Conservation (phyloP, 1,140 invertebrate genomes). For the Cherax destructor region DNA sequence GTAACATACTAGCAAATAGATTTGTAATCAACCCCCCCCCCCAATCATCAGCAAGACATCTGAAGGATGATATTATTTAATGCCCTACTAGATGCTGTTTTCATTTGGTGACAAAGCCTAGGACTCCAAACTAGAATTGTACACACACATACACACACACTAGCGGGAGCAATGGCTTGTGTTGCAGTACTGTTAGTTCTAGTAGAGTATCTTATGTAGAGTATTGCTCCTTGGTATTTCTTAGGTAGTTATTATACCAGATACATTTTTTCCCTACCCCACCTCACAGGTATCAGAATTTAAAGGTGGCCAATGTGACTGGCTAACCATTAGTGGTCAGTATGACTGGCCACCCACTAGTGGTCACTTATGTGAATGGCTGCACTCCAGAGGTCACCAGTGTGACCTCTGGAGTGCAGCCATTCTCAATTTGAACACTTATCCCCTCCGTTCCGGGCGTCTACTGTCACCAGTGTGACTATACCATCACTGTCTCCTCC, state of each 20-base stretch:
- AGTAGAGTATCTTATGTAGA: neutral
- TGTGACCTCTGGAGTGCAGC: neutral
- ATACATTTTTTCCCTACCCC: neutral
- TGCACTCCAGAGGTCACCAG: neutral
- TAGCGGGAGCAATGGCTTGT: neutral
- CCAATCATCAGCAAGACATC: neutral
- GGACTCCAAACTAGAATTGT: neutral
- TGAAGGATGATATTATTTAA: neutral
- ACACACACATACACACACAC: neutral
- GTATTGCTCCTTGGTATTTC: neutral
- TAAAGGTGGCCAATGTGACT: too few relatives aligned
- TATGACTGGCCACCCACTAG: too few relatives aligned
- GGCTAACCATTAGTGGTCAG: too few relatives aligned
- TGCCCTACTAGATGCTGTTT: neutral
- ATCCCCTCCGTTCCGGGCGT: neutral
- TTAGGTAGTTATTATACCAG: neutral
- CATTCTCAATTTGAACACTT: neutral
- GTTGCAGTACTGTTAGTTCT: neutral
- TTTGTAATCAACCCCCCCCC: neutral
- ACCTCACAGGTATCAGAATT: too few relatives aligned
- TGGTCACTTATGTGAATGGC: neutral
- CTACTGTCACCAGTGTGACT: neutral
- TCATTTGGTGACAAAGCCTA: neutral
- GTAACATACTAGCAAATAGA: neutral
- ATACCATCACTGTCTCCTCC: too few relatives aligned